Conservation (phyloP, 2,113 vertebrate species). For the Collichthys lucidus region DNA sequence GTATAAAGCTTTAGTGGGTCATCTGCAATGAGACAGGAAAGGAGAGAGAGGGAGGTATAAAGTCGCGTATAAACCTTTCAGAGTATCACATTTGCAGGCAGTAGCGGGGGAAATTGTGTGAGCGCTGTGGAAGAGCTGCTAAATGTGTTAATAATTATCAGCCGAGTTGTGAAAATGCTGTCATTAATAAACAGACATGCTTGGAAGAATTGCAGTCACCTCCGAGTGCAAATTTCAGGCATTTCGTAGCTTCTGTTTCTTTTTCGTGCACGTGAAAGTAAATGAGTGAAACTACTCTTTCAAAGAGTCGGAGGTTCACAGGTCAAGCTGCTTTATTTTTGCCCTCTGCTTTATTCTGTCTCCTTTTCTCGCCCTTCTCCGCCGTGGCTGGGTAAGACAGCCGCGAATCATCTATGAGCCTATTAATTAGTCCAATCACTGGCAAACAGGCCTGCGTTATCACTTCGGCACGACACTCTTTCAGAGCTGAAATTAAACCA, state of each 20-base stretch:
- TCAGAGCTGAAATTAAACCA: slow-evolving; percentile 78
- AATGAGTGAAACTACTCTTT: slow-evolving; percentile 28
- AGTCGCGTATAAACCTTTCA: slow-evolving; percentile 42
- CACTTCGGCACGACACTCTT: slow-evolving; percentile 74
- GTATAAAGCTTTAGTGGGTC: slow-evolving; percentile 59
- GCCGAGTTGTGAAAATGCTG: slow-evolving; percentile 46
- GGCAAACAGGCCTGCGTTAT: slow-evolving; percentile 76
- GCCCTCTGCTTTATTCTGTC: slow-evolving; percentile 20
- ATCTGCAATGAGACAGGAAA: slow-evolving; percentile 46
- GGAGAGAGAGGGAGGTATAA: slow-evolving; percentile 1
- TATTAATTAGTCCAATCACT: slow-evolving; percentile 82
- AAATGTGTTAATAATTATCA: slow-evolving; percentile 69
- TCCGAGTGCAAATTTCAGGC: slow-evolving; percentile 11
- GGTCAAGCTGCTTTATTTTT: slow-evolving; percentile 56
- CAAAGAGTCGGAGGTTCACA: slow-evolving; percentile 43
- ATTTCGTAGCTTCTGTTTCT: slow-evolving; percentile 13
- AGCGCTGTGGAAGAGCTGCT: slow-evolving; percentile 33
- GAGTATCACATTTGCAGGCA: slow-evolving; percentile 57
- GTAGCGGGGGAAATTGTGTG: slow-evolving; percentile 4
- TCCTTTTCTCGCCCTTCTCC: slow-evolving; percentile 32
- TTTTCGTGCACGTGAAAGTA: slow-evolving; percentile 35
- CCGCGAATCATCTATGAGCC: slow-evolving; percentile 72
- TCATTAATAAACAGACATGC: slow-evolving; percentile 50
- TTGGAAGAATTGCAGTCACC: slow-evolving; percentile 43
- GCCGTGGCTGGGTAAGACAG: slow-evolving; percentile 60